Percentiles rank a stretch among this genome's conserved stretches.
Conservation (phyloP, 2,888 invertebrate genomes). For the Congeria kusceri region DNA sequence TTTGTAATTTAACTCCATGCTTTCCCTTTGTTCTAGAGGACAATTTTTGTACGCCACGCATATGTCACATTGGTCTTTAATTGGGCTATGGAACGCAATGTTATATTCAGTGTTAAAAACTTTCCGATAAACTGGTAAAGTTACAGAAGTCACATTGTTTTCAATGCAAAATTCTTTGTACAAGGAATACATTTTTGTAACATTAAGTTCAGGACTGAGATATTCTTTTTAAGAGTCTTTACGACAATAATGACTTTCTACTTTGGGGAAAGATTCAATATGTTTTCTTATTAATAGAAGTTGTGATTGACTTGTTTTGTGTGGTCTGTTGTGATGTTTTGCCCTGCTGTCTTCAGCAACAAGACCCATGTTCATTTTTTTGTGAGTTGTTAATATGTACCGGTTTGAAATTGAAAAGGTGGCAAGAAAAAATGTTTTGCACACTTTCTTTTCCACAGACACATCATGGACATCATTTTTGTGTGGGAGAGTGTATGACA, state of each 20-base stretch:
- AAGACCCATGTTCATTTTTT: neutral
- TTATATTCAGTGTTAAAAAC: conserved; percentile 33
- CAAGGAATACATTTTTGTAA: conserved; percentile 25
- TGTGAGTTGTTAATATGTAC: conserved; percentile 9
- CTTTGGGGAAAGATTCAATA: conserved; percentile 31
- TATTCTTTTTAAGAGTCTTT: conserved; percentile 21
- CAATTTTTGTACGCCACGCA: conserved; percentile 7
- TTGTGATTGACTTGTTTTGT: conserved; percentile 5
- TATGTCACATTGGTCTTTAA: conserved; percentile 29
- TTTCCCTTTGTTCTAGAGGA: conserved; percentile 7
- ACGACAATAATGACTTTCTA: conserved; percentile 52
- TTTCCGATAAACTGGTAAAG: conserved; percentile 13
- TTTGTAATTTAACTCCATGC: conserved; percentile 1
- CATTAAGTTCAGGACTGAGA: conserved; percentile 18
- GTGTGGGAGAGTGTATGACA: too few species aligned
- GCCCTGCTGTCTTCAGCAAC: conserved; percentile 2
- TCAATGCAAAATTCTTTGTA: conserved; percentile 4
- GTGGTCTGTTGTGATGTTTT: conserved; percentile 16
- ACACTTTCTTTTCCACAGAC: conserved; percentile 13
- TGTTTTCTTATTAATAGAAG: conserved; percentile 9
- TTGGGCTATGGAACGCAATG: conserved; percentile 26
- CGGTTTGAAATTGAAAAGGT: conserved; percentile 24
- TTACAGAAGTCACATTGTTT: neutral
- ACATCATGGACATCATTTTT: too few species aligned
- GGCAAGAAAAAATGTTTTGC: conserved; percentile 34